Base-by-base conservation (phyloP, 64 coral and sea anemone species). In the Acropora tenuis region DNA sequence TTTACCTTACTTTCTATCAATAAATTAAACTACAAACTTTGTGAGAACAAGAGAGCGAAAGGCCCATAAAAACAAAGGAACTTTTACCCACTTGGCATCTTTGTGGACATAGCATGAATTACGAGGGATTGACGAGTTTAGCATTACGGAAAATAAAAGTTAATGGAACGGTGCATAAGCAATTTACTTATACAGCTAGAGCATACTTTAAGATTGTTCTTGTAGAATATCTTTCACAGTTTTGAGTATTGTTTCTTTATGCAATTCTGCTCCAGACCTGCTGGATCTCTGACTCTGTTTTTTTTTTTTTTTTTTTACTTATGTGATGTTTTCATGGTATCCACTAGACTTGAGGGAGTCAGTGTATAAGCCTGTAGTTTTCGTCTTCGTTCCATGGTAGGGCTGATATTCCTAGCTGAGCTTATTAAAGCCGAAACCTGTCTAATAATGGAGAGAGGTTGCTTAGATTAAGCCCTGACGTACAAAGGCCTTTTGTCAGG, bases 361-460 rank as follows among this genome's bases (percentile, higher is more conserved):
- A 50, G 73, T 50, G 30, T 87, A 73, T 53, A 87, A 52, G 0
- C 74, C 15, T 1, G 66, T 46, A 18, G 65, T 10, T 87, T 87
- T 87, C 43, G 16, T 42, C 12, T 1, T 41, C 2, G 43, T 50
- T 43, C 4, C 44, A 73, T 10, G 84, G 74, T 18, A 89, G 19
- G 0, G 48, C 17, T 13, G 73, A 89, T 41, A 60, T 89, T 41
- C 74, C 30, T 30, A 30, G 30, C 78, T 20, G 47, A 41, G 72
- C 49, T 77, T 41, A 78, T 76, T 9, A 30, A 43, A 1, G 48
- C 30, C 77, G 87, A 74, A 45, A 75, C 15, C 1, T 78, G 87
- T 2, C 42, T 89, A 55, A 78, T 60, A 41, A 80, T 90, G 8
- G 60, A 50, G 7, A 60, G 88, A 19, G 76, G 18, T n/a, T 90